phyloP scores from a whole-genome alignment of 2,888 invertebrate genomes.

The Creontiades dilutus region DNA sequence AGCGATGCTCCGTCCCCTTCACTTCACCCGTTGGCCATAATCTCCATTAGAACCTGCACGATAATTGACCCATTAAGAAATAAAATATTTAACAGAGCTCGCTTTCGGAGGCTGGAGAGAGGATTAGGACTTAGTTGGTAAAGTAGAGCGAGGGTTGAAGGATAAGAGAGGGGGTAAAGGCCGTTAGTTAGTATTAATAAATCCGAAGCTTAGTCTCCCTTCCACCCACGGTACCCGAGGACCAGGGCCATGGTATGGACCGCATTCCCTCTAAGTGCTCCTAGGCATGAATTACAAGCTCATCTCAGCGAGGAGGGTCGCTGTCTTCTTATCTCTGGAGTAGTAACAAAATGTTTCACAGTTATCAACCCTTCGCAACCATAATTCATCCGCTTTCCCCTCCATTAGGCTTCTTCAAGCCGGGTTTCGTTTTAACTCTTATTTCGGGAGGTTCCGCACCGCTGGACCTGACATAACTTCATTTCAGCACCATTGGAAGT shows the following conservation, averaged over 20 bases:
- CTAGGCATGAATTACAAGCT: conserved; percentile 67
- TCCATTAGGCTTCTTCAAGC: conserved; percentile 17
- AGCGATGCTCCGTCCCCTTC: not conserved
- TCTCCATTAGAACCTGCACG: conserved; percentile 69
- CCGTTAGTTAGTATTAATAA: conserved; percentile 69
- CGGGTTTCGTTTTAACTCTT: conserved; percentile 22
- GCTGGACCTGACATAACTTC: conserved; percentile 6
- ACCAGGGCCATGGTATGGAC: conserved; percentile 13
- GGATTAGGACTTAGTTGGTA: conserved; percentile 65
- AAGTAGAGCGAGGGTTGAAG: conserved; percentile 45
- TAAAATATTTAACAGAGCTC: conserved; percentile 67
- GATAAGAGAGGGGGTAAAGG: conserved; percentile 41
- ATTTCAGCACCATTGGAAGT: conserved; percentile 6
- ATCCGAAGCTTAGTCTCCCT: conserved; percentile 60
- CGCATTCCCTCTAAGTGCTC: conserved; percentile 61
- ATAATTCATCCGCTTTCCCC: conserved; percentile 48
- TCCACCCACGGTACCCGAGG: not conserved
- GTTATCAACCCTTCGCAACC: conserved; percentile 50
- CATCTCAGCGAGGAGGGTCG: conserved; percentile 37
- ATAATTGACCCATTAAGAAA: conserved; percentile 69
- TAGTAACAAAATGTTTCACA: conserved; percentile 53
- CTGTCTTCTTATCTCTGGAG: conserved; percentile 60
- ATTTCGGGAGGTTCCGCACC: not conserved
- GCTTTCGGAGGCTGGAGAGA: conserved; percentile 43
- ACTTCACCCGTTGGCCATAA: conserved; percentile 25